phyloP scores from a whole-genome alignment of 2,888 invertebrate species.

The Diarsia mendica region DNA sequence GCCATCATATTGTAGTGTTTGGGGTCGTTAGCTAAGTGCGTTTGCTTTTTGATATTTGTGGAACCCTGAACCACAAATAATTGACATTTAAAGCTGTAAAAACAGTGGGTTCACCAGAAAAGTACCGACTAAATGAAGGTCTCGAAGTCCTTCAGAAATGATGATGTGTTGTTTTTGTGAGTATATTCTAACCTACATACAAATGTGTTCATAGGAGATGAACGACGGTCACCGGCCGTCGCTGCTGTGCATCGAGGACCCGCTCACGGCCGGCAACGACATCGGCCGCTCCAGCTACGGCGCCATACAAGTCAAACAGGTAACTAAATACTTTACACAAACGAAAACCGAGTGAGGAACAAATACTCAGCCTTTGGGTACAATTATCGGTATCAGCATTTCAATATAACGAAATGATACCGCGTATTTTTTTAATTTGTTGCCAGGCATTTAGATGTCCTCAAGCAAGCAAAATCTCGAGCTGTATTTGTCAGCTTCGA shows the following conservation, averaged over 20 bases:
- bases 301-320: constrained; percentile 93
- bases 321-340: constrained; percentile 41
- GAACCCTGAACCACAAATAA: no score
- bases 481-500: background rate
- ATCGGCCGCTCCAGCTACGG: constrained; percentile 99
- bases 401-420: background rate
- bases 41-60: background rate
- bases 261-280: constrained; percentile 98
- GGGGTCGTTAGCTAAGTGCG: background rate
- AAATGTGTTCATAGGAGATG: constrained; percentile 92
- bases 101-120: background rate
- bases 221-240: constrained; percentile 98
- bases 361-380: background rate
- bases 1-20: background rate
- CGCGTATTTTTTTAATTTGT: no score
- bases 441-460: no score
- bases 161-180: background rate
- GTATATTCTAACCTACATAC: background rate
- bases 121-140: no score
- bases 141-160: no score
- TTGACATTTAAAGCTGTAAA: no score
- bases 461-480: no score
- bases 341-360: background rate
- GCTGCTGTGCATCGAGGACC: constrained; percentile 99
- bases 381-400: background rate